phyloP scores from a whole-genome alignment of 2,797 vertebrate species.

The Gallinago stenura region DNA sequence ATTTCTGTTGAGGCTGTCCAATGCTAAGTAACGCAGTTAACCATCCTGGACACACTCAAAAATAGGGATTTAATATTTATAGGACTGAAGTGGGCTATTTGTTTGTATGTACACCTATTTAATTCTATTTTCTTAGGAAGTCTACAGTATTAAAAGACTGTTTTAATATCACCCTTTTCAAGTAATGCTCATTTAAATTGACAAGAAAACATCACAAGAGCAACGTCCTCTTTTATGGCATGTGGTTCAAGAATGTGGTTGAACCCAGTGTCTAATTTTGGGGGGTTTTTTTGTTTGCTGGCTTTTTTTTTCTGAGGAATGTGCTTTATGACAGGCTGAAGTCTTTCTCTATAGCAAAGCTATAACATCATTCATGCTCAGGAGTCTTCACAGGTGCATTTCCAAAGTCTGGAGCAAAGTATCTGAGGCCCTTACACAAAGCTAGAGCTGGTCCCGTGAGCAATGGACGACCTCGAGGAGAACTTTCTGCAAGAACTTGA shows the following conservation, averaged over 20 bases:
- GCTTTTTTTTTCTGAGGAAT: neutral
- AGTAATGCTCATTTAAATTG: neutral
- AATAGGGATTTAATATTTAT: neutral
- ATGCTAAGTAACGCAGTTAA: neutral
- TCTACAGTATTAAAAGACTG: neutral
- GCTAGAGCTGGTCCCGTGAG: neutral
- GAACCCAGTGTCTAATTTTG: neutral
- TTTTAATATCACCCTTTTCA: neutral
- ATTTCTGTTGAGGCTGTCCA: fast-evolving
- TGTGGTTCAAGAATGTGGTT: neutral
- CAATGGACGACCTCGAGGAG: fast-evolving
- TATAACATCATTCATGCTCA: neutral
- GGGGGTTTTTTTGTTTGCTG: neutral
- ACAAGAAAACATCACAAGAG: neutral
- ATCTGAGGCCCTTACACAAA: neutral
- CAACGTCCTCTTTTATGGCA: neutral
- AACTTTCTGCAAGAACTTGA: neutral
- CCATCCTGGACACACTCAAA: fast-evolving
- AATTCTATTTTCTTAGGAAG: neutral
- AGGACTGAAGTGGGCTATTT: neutral
- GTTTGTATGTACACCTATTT: neutral
- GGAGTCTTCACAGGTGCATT: neutral
- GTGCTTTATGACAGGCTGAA: neutral
- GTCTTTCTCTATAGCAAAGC: neutral
- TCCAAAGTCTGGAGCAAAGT: neutral